Base-by-base conservation (phyloP, 2,113 vertebrate genomes). In the Sinocyclocheilus rhinocerous region DNA sequence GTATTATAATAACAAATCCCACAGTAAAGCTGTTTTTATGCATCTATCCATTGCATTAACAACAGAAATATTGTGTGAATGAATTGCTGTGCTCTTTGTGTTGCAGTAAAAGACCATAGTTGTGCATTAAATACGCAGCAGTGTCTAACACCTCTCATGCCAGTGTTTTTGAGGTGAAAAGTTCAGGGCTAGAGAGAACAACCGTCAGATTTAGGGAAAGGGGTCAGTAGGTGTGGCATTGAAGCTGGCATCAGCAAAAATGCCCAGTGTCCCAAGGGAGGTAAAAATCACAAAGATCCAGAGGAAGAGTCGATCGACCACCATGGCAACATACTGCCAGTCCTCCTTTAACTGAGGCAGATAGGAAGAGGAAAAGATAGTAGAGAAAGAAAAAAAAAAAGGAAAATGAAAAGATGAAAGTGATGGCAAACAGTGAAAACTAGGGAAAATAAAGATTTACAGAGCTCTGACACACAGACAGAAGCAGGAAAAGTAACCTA, bases 291-390 rank as follows among this genome's bases (percentile, higher is more conserved):
- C 94, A 2, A 96, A 96, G 88, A 95, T 92, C 94, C 93, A 94
- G 84, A 96, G 93, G 86, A 96, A 96, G 89, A 96, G 94, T 26
- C 95, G 93, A 84, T 96, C 95, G 59, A 95, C 95, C 1, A 96
- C 95, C 95, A 96, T 96, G 57, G 95, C 95, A 9, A 96, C 95
- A 8, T 94, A 96, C 93, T 96, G 95, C 95, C 95, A 96, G 91
- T 96, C 95, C 89, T 96, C 94, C 84, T 90, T 96, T 82, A 95
- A 89, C 95, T 96, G 90, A 12, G 48, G 1, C 29, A 42, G 67
- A 80, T 0, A 57, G 24, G 80, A 36, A 39, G 20, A 81, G 52
- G 57, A 18, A 24, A 8, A 6, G 39, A 63, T 15, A 15, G 20
- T 79, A 12, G 36, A 20, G 15, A 6, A 52, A 26, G 26, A 26